Conservation (phyloP, 2,113 vertebrate species). For the Synodontis membranacea region DNA sequence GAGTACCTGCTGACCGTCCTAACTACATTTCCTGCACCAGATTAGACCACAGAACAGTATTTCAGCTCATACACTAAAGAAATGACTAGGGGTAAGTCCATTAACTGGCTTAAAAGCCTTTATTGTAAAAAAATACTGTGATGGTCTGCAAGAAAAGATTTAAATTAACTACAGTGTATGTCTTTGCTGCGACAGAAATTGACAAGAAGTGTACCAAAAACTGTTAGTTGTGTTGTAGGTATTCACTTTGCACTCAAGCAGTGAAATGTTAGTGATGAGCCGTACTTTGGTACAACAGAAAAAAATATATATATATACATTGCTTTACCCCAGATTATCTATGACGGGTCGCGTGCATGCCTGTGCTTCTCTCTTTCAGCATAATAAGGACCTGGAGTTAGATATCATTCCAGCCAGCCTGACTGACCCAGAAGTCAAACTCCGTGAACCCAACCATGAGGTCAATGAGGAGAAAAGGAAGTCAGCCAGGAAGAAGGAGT, state of each 20-base stretch:
- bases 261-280: background rate
- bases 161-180: background rate
- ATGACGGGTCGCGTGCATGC: background rate
- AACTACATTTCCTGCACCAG: background rate
- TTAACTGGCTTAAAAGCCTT: background rate
- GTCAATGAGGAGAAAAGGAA: constrained; percentile 97
- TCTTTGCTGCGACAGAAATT: background rate
- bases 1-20: background rate
- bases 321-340: background rate
- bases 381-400: constrained; percentile 92
- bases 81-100: background rate
- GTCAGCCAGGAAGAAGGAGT: constrained; percentile 98
- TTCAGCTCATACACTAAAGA: background rate
- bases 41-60: background rate
- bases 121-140: background rate
- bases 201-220: background rate
- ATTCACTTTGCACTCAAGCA: background rate
- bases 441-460: constrained; percentile 91
- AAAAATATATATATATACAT: too few relatives aligned
- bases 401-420: constrained; percentile 97
- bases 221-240: background rate
- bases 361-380: constrained; percentile 68
- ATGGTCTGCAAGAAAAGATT: background rate
- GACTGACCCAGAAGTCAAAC: constrained; percentile 88
- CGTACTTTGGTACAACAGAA: background rate